Evolutionary conservation across 2,113 vertebrate species (phyloP), one percentile per base, ranked within the genome.

Genomic region (Mastomys natalensis): DNA sequence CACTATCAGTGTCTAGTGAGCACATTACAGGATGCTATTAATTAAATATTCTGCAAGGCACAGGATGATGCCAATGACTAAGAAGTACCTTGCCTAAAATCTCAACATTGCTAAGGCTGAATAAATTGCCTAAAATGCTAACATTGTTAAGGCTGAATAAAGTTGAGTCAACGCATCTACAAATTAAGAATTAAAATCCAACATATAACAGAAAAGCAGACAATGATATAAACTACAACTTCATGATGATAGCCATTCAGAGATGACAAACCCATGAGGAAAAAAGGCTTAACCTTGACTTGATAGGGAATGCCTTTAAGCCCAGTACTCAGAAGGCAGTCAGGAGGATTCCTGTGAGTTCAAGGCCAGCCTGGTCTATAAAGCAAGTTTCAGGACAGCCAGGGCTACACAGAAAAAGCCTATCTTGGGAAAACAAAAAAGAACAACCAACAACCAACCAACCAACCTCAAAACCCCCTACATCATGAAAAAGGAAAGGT

Each of bases 1-100:
- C 40, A 85, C 60, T 87, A 53, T 70, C 68, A 70, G 53, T 37
- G 53, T 5, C 55, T 74, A 68, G 40, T 34, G 13, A 64, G 43
- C 2, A 93, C 72, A 94, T 26, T 77, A 34, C 77, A 64, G 48
- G 7, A 45, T 68, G 64, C 51, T 51, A 5, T 37, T 51, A 78
- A 94, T 48, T 31, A 64, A 94, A 89, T 17, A 80, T 29, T 70
- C 90, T 82, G 43, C n/a, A 87, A 93, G 31, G 62, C 78, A 78
- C 24, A 88, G 51, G 70, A 70, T 16, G 29, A 64, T 0, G 1
- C 43, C 62, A 55, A 64, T 34, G 60, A 66, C 55, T 62, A 78
- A 87, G 26, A 60, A 82, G 9, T n/a, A 73, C 48, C 85, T 60
- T 51, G 48, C 37, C 55, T 76, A 5, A 93, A 87, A 74, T 29